Base-by-base conservation (phyloP, 2,797 vertebrate genomes). In the Rhabdophis nuchalis region DNA sequence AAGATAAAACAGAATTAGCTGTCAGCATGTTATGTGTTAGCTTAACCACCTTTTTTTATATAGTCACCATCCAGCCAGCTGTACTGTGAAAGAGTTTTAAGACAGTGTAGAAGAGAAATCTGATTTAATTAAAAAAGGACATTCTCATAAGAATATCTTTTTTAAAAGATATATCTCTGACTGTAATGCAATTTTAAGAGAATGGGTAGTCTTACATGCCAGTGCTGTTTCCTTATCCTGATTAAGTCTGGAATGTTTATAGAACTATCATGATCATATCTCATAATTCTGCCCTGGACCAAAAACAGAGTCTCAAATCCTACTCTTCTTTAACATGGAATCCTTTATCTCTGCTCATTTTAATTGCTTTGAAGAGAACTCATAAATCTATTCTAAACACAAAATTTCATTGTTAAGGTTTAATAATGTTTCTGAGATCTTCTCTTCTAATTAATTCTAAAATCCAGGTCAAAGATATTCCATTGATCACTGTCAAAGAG, bases 1-100 rank as follows among this genome's bases (percentile, higher is more conserved):
- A 82, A 91, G 85, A 86, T 46, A 90, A 88, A 92, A 23, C 5
- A 46, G 2, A 29, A 89, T 91, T 91, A 32, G 18, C 86, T 89
- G 87, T 89, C 77, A 93, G 77, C 77, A 85, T 91, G 29, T 57
- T 56, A 86, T 72, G 60, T 68, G 46, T 89, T 85, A 89, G 52
- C 50, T 89, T 89, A 85, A 77, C 85, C 23, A 88, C 32, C 56
- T 85, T 82, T 60, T 61, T 85, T 41, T 52, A 54, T 87, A 91
- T 46, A 85, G 57, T 54, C 57, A n/a, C 54, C 61, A 85, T 27
- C 86, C 58, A 85, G 32, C 89, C 90, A 91, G 36, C 36, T 85
- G 52, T 50, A 86, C 77, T 91, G 87, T 89, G 52, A 93, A 91
- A 86, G 53, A 61, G 9, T 64, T 89, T 85, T 27, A 89, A 58